Base-by-base conservation (phyloP, 1,140 invertebrate genomes). In the Sarcophaga bullata region DNA sequence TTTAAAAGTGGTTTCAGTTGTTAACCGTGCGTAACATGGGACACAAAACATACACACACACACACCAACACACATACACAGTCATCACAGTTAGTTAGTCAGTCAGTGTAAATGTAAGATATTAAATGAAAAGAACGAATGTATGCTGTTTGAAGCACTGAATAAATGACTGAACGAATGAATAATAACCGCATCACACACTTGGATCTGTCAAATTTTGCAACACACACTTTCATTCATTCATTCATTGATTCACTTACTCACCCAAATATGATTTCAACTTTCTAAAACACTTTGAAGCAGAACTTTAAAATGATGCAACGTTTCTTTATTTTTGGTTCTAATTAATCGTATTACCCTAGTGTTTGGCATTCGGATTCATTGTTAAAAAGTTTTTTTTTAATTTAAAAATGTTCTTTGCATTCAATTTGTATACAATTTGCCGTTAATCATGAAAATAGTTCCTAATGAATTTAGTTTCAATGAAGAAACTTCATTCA, bases 1-100 rank as follows among this genome's bases (percentile, higher is more conserved):
- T 89, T 89, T 89, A 85, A 88, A 89, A 89, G 88, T 89, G 88
- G 87, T 89, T 89, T 87, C 85, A 15, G 89, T 89, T 89, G 88
- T 89, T 86, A 89, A 85, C 85, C 87, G 86, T 88, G 87, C 87
- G 87, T 89, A 89, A 87, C 85, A 86, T 85, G 54, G 15, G 48
- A 17, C 19, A 49, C 25, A 73, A 37, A 37, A 37, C 25, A 37
- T 4, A 37, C 25, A 37, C 25, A 37, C 25, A 37, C 25, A 37
- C 25, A 37, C 25, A 37, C 25, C 1, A 1, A 37, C 25, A 37
- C 25, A 37, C 1, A 37, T 37, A 37, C 4, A 37, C 25, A 76
- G 73, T n/a, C 47, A 5, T 25, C 46, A 75, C 6, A 7, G n/a
- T n/a, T n/a, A n/a, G n/a, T n/a, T n/a, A n/a, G n/a, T n/a, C n/a